phyloP scores from a whole-genome alignment of 2,888 invertebrate species.

The Cheilosia vulpina region DNA sequence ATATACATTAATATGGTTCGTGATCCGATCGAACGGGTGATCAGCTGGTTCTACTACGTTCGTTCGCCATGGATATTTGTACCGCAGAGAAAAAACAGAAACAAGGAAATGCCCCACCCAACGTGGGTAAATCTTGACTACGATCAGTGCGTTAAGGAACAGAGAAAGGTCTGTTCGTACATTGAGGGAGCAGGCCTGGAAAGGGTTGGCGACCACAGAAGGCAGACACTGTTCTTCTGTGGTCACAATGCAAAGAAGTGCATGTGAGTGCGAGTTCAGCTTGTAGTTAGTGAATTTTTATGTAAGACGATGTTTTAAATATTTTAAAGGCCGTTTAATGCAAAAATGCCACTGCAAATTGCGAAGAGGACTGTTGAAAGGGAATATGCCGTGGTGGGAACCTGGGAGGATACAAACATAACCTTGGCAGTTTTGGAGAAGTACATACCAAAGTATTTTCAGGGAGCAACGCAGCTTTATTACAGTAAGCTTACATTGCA shows the following conservation, averaged over 20 bases:
- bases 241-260: constrained; percentile 92
- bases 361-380: constrained; percentile 92
- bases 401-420: constrained; percentile 92
- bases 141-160: constrained; percentile 92
- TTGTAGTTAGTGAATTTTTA: not conserved
- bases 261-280: constrained; percentile 86
- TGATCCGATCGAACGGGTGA: constrained; percentile 94
- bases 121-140: constrained; percentile 95
- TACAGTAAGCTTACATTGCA: constrained; percentile 83
- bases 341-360: constrained; percentile 90
- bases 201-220: constrained; percentile 92
- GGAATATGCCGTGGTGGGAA: constrained; percentile 93
- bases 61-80: constrained; percentile 96
- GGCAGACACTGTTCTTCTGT: constrained; percentile 95
- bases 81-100: constrained; percentile 88
- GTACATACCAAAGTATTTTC: constrained; percentile 92
- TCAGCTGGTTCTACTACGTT: constrained; percentile 96
- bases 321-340: constrained; percentile 91
- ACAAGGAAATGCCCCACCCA: constrained; percentile 88
- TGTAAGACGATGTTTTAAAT: not conserved
- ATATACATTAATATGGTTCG: constrained; percentile 95
- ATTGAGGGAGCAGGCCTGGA: constrained; percentile 92
- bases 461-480: constrained; percentile 89
- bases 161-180: constrained; percentile 92
- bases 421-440: constrained; percentile 91